A percentile compares a stretch with the other conserved stretches of the same genome.
Conservation (phyloP, 2,113 vertebrate species). For the Xyliphius kryptos region DNA sequence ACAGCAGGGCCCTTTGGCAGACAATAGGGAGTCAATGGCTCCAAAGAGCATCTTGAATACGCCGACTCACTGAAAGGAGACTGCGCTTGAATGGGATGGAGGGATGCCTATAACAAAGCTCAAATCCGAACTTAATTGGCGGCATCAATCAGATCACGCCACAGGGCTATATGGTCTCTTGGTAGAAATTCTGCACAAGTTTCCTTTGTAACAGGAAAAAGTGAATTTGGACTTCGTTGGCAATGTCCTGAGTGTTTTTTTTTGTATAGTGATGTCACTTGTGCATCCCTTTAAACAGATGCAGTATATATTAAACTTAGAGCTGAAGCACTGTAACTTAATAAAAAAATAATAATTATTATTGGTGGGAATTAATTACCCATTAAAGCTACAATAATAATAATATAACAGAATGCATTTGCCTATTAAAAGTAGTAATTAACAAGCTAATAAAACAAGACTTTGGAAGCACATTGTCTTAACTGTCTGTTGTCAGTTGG, state of each 20-base stretch:
- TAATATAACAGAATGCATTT: too few relatives aligned
- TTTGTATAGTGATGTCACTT: too few relatives aligned
- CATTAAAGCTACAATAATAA: too few relatives aligned
- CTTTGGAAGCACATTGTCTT: too few relatives aligned
- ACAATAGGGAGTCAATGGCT: conserved; percentile 58
- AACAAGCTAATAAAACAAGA: too few relatives aligned
- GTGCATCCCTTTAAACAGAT: too few relatives aligned
- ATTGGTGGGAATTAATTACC: too few relatives aligned
- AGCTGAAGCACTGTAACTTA: too few relatives aligned
- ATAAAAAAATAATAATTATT: too few relatives aligned
- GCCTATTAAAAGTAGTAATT: too few relatives aligned
- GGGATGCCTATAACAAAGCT: conserved; percentile 56
- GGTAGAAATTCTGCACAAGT: conserved; percentile 11
- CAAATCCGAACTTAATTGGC: conserved; percentile 37
- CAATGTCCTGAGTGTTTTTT: background rate
- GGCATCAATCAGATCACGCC: conserved; percentile 35
- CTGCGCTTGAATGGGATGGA: conserved; percentile 34
- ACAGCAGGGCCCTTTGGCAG: conserved; percentile 52
- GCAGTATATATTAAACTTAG: too few relatives aligned
- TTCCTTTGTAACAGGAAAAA: background rate
- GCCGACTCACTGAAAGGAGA: conserved; percentile 37
- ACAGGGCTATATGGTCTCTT: background rate
- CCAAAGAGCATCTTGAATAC: conserved; percentile 40
- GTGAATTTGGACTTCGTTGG: conserved; percentile 21
- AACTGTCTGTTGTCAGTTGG: too few relatives aligned